Evolutionary conservation across 1,140 invertebrate species (phyloP).

Genomic region (Conus ventricosus): DNA sequence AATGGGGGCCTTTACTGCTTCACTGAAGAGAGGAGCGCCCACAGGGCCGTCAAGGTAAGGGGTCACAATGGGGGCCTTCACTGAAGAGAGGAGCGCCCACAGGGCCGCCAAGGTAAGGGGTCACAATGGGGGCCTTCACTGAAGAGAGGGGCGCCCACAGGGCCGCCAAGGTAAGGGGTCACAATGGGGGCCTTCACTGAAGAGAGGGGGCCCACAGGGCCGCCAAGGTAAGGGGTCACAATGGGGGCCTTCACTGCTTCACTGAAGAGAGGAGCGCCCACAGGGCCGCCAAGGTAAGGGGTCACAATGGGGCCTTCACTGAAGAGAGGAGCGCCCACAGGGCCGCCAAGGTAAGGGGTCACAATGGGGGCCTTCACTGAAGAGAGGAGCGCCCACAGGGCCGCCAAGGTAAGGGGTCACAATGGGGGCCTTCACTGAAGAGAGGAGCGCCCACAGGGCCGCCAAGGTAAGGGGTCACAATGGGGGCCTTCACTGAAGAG

Average conservation of each 20-base stretch:
- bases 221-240: slow-evolving; percentile 50
- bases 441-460: slow-evolving; percentile 36
- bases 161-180: slow-evolving; percentile 39
- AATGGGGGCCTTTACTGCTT: slow-evolving; percentile 73
- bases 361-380: slow-evolving; percentile 72
- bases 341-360: slow-evolving; percentile 39
- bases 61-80: slow-evolving; percentile 72
- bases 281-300: not conserved
- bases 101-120: slow-evolving; percentile 30
- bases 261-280: slow-evolving; percentile 59
- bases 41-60: not conserved
- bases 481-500: slow-evolving; percentile 72
- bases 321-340: slow-evolving; percentile 54
- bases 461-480: slow-evolving; percentile 56
- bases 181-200: slow-evolving; percentile 72
- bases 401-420: slow-evolving; percentile 43
- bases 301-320: slow-evolving; percentile 71
- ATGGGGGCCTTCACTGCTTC: slow-evolving; percentile 73
- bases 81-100: slow-evolving; percentile 57
- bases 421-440: slow-evolving; percentile 72
- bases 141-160: slow-evolving; percentile 53
- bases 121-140: slow-evolving; percentile 71
- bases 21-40: slow-evolving; percentile 59
- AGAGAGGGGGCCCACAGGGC: slow-evolving; percentile 45
- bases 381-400: slow-evolving; percentile 45